phyloP scores from a whole-genome alignment of 1,140 invertebrate species.

The Drosophila miranda region DNA sequence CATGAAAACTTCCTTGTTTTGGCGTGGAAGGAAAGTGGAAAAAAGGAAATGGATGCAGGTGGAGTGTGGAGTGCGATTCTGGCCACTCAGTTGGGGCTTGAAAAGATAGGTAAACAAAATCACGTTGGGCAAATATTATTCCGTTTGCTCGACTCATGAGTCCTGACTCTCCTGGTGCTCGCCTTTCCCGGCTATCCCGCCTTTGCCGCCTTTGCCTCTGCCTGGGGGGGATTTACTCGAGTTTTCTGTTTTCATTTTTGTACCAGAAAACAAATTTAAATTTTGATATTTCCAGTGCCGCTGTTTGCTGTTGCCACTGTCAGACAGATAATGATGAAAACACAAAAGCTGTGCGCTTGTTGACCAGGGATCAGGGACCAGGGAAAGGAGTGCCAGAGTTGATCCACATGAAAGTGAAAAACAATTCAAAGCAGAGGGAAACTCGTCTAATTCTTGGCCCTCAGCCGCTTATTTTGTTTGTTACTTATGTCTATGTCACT shows the following conservation, averaged over 20 bases:
- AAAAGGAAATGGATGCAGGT: background rate
- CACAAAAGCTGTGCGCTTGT: slow-evolving; percentile 1
- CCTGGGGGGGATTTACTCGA: slow-evolving; percentile 48
- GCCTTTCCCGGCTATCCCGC: background rate
- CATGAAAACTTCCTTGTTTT: slow-evolving; percentile 45
- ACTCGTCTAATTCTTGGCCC: too few species aligned
- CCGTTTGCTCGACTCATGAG: slow-evolving; percentile 62
- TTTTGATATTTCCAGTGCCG: slow-evolving; percentile 68
- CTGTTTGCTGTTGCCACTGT: slow-evolving; percentile 36
- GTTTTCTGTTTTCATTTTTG: slow-evolving; percentile 55
- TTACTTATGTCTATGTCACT: too few species aligned
- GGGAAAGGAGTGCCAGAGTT: background rate
- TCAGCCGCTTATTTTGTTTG: too few species aligned
- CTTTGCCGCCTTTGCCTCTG: background rate
- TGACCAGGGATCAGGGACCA: background rate
- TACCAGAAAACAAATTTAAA: slow-evolving; percentile 69
- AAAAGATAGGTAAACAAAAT: slow-evolving; percentile 80
- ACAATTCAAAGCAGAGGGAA: too few species aligned
- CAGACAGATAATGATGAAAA: slow-evolving; percentile 38
- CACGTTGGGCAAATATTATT: slow-evolving; percentile 79
- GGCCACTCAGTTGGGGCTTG: slow-evolving; percentile 60
- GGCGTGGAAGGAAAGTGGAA: background rate
- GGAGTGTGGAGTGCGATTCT: background rate
- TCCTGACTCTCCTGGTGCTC: background rate
- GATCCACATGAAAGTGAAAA: too few species aligned